Conservation (phyloP, 2,797 vertebrate genomes). For the Phalanger gymnotis region DNA sequence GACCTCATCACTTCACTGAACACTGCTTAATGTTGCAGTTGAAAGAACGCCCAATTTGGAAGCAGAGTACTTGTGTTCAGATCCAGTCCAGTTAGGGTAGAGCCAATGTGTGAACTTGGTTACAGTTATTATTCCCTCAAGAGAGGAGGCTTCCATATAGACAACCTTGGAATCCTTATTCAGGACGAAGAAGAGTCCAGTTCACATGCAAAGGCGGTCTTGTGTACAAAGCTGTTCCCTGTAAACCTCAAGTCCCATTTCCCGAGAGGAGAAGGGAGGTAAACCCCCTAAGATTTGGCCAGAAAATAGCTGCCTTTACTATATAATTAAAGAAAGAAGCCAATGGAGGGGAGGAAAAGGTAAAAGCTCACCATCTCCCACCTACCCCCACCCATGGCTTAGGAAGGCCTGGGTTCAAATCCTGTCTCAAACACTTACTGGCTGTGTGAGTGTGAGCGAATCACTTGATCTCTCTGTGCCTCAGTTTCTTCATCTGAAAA, state of each 20-base stretch:
- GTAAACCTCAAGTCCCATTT: not conserved
- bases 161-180: not conserved
- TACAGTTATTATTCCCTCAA: not conserved
- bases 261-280: not conserved
- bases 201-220: not conserved
- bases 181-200: not conserved
- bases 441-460: not conserved
- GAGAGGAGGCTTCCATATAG: not conserved
- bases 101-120: not conserved
- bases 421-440: not conserved
- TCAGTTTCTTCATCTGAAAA: not conserved
- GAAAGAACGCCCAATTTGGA: not conserved
- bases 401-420: not conserved
- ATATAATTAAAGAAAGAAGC: not conserved
- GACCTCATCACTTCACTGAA: not conserved
- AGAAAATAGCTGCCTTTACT: not conserved
- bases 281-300: not conserved
- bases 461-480: not conserved
- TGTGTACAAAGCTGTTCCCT: not conserved
- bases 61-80: not conserved
- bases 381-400: not conserved
- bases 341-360: not conserved
- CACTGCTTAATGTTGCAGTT: not conserved
- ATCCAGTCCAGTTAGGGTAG: not conserved
- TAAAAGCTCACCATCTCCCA: not conserved